These are phyloP conservation scores for Junco hyemalis DNA, from an alignment of 2,113 vertebrate species.

Conservation along the genomic window DNA sequence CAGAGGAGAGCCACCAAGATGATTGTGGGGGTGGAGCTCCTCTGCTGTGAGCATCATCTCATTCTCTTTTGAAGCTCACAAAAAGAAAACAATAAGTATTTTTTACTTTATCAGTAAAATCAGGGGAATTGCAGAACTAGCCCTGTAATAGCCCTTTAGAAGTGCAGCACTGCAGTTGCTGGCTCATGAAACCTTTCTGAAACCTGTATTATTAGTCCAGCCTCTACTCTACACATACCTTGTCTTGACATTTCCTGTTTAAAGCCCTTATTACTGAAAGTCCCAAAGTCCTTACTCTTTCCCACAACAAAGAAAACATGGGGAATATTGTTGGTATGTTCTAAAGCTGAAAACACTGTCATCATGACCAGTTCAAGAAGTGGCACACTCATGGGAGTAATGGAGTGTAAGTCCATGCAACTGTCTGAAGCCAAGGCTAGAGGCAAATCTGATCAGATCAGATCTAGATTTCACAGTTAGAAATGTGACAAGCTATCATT, in stretches of 20 bases:
- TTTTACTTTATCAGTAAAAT: neutral
- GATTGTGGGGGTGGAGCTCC: neutral
- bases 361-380: neutral
- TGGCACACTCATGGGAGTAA: neutral
- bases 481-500: neutral
- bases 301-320: rapidly evolving
- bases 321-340: neutral
- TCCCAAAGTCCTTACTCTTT: neutral
- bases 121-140: neutral
- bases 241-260: neutral
- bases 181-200: neutral
- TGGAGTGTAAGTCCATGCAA: neutral
- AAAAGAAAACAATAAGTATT: neutral
- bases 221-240: neutral
- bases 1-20: neutral
- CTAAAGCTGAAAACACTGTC: neutral
- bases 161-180: neutral
- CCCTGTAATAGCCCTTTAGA: neutral
- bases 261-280: neutral
- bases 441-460: constrained; percentile 24
- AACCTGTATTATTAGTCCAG: neutral
- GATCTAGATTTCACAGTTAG: neutral
- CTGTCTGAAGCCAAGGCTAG: neutral
- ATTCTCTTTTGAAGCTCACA: neutral
- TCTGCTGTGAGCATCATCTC: neutral